Conservation (phyloP, 2,797 vertebrate species). For the Sphenopsis melanotis region DNA sequence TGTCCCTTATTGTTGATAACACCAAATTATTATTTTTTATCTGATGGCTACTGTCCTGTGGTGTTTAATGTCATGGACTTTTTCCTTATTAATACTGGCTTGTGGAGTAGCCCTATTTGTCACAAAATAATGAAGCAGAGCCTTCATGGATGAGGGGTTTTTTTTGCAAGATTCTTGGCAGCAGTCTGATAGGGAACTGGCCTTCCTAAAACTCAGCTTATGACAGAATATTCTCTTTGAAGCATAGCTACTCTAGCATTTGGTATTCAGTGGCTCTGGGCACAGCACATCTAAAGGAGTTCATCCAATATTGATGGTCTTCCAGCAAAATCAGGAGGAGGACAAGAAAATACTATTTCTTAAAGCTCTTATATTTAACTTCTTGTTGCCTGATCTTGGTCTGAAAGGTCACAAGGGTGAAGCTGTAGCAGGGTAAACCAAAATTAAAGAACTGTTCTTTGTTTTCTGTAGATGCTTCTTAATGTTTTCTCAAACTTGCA, state of each 20-base stretch:
- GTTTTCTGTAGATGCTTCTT: neutral
- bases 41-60: neutral
- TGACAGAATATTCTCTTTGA: slow-evolving; percentile 69
- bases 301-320: slow-evolving; percentile 66
- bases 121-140: neutral
- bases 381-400: neutral
- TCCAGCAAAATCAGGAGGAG: slow-evolving; percentile 1
- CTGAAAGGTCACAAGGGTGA: neutral
- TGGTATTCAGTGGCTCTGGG: slow-evolving; percentile 33
- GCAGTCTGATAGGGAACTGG: neutral
- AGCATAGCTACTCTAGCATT: slow-evolving; percentile 18
- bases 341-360: neutral
- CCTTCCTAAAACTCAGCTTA: slow-evolving; percentile 35
- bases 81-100: neutral
- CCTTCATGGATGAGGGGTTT: neutral
- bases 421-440: neutral
- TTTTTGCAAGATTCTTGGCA: neutral
- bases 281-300: slow-evolving; percentile 39
- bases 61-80: neutral
- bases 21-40: neutral
- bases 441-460: neutral
- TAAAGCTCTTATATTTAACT: neutral
- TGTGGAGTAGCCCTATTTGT: neutral
- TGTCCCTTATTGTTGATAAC: neutral
- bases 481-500: neutral